phyloP scores from a whole-genome alignment of 2,888 invertebrate genomes.

The Strigamia transsilvanica region DNA sequence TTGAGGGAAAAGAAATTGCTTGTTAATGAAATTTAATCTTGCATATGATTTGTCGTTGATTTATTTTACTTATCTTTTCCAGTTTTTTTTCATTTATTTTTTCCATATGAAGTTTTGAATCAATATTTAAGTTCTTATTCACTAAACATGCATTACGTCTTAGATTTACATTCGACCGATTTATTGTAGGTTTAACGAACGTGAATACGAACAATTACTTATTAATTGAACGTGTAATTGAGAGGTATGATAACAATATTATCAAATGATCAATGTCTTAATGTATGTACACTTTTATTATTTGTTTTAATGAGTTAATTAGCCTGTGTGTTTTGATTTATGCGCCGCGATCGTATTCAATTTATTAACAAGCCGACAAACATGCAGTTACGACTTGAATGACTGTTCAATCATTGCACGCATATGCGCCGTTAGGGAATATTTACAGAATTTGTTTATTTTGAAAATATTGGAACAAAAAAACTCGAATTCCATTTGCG shows the following conservation, averaged over 20 bases:
- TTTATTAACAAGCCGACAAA: conserved; percentile 11
- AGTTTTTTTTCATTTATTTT: too few species aligned
- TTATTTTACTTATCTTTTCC: too few species aligned
- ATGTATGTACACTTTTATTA: conserved; percentile 7
- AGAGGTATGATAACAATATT: not conserved
- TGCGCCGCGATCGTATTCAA: conserved; percentile 21
- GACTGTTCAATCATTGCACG: conserved; percentile 15
- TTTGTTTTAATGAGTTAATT: conserved; percentile 31
- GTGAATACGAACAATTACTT: too few species aligned
- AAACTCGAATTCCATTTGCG: not conserved
- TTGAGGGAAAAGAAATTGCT: too few species aligned
- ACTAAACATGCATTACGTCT: too few species aligned
- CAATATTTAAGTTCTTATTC: too few species aligned
- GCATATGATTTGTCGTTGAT: too few species aligned
- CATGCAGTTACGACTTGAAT: not conserved
- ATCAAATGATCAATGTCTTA: not conserved
- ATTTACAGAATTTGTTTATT: not conserved
- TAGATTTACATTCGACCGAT: too few species aligned
- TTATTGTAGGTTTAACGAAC: too few species aligned
- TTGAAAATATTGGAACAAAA: not conserved
- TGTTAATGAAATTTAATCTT: not conserved
- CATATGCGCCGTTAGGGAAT: not conserved
- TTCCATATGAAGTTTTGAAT: too few species aligned
- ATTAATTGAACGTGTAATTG: not conserved
- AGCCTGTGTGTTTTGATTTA: conserved; percentile 7